Evolutionary conservation across 2,888 invertebrate genomes (phyloP).

Genomic region (Troides oblongomaculatus): DNA sequence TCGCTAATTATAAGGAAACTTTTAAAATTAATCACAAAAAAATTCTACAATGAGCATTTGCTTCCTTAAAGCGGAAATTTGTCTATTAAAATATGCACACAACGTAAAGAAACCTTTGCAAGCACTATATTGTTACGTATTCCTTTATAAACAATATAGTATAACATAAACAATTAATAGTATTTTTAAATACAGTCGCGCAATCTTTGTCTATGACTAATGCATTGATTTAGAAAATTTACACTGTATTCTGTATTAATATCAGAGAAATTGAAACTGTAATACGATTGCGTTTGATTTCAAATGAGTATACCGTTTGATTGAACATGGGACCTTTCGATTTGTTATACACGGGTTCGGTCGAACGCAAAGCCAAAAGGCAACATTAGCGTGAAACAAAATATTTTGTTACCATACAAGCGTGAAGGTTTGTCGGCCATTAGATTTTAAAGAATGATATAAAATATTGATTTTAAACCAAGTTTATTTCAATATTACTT

Average conservation of each 20-base stretch:
- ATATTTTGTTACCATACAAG: slow-evolving; percentile 28
- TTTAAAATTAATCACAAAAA: no score
- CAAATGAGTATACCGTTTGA: slow-evolving; percentile 1
- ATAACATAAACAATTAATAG: slow-evolving; percentile 31
- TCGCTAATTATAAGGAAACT: no score
- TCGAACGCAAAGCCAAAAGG: slow-evolving; percentile 25
- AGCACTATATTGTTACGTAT: slow-evolving; percentile 22
- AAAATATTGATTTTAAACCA: no score
- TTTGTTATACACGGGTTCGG: slow-evolving; percentile 20
- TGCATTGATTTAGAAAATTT: slow-evolving; percentile 1
- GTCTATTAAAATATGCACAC: slow-evolving; percentile 1
- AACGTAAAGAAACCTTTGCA: slow-evolving; percentile 14
- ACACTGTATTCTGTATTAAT: not conserved
- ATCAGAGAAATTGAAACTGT: slow-evolving; percentile 23
- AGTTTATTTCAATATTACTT: no score
- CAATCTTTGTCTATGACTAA: slow-evolving; percentile 31
- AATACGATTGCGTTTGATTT: slow-evolving; percentile 6
- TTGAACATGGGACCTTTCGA: slow-evolving; percentile 10
- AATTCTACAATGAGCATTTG: no score
- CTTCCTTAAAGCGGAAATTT: no score
- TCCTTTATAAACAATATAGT: slow-evolving; percentile 23
- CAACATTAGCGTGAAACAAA: slow-evolving; percentile 28
- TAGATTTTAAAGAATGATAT: no score
- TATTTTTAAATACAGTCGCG: slow-evolving; percentile 30
- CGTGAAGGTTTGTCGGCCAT: slow-evolving; percentile 25